phyloP scores from a whole-genome alignment of 2,113 vertebrate genomes.

The Forbesichthys agassizii region DNA sequence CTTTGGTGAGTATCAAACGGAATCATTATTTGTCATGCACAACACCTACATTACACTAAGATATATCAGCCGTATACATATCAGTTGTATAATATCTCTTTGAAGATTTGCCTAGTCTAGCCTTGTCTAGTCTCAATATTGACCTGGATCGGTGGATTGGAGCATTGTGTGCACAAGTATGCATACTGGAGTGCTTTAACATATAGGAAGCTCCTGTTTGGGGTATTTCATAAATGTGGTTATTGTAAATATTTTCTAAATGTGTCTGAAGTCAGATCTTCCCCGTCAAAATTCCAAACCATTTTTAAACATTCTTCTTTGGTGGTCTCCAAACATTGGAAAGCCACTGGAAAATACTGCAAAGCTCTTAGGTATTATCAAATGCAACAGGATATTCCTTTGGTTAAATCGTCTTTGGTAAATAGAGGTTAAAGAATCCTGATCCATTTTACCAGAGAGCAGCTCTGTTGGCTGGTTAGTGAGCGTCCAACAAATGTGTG shows the following conservation, averaged over 20 bases:
- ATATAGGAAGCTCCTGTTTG: neutral
- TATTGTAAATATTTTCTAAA: too few relatives aligned
- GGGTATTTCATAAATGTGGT: too few relatives aligned
- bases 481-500: slow-evolving; percentile 57
- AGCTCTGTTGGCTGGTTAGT: neutral
- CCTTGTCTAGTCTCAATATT: too few relatives aligned
- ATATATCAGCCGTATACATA: neutral
- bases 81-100: too few relatives aligned
- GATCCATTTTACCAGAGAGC: slow-evolving; percentile 31
- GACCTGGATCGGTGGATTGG: neutral
- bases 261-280: too few relatives aligned
- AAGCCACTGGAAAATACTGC: too few relatives aligned
- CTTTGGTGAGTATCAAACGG: slow-evolving; percentile 74
- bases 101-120: too few relatives aligned
- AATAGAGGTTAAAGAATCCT: slow-evolving; percentile 4
- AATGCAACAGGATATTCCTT: too few relatives aligned
- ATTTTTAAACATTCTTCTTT: too few relatives aligned
- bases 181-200: neutral
- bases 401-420: neutral
- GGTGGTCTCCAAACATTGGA: too few relatives aligned
- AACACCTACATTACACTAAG: neutral
- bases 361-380: too few relatives aligned
- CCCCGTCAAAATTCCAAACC: too few relatives aligned
- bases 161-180: neutral
- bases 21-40: neutral